Evolutionary conservation across 1,140 invertebrate genomes (phyloP).

Genomic region (Laupala kohalensis): DNA sequence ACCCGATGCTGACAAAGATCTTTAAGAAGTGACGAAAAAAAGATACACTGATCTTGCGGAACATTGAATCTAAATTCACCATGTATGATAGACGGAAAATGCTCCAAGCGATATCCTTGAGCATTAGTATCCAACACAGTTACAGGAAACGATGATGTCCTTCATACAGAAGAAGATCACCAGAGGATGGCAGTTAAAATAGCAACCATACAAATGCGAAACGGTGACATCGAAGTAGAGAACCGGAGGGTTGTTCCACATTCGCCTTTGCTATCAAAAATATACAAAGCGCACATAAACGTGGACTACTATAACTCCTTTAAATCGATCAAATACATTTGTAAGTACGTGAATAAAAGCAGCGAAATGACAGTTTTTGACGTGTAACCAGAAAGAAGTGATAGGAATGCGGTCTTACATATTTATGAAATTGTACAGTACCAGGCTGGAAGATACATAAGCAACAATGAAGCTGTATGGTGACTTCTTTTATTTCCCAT

Average conservation of each 20-base stretch:
- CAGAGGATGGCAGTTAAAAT: slow-evolving; percentile 19
- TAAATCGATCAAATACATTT: slow-evolving; percentile 25
- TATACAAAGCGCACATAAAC: slow-evolving; percentile 27
- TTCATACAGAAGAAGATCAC: slow-evolving; percentile 23
- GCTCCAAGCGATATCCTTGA: slow-evolving; percentile 28
- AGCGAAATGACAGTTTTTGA: slow-evolving; percentile 27
- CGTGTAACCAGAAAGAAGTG: slow-evolving; percentile 13
- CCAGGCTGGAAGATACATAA: slow-evolving; percentile 21
- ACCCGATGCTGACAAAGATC: slow-evolving; percentile 14
- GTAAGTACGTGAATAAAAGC: slow-evolving; percentile 32
- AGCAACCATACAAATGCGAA: slow-evolving; percentile 2
- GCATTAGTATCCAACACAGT: slow-evolving; percentile 21
- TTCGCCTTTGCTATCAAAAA: slow-evolving; percentile 23
- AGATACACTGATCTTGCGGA: slow-evolving; percentile 26
- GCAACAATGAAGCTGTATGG: slow-evolving; percentile 23
- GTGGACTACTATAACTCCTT: slow-evolving; percentile 28
- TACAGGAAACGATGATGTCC: slow-evolving; percentile 29
- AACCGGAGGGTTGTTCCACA: slow-evolving; percentile 30
- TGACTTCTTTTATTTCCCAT: slow-evolving; percentile 27
- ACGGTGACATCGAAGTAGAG: slow-evolving; percentile 18
- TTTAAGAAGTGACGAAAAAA: slow-evolving; percentile 24
- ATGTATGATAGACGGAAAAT: slow-evolving; percentile 26
- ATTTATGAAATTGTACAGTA: slow-evolving; percentile 7
- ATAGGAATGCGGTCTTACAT: neutral
- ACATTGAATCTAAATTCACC: slow-evolving; percentile 19